Conservation (phyloP, 2,888 invertebrate species). For the Acleris cristana region DNA sequence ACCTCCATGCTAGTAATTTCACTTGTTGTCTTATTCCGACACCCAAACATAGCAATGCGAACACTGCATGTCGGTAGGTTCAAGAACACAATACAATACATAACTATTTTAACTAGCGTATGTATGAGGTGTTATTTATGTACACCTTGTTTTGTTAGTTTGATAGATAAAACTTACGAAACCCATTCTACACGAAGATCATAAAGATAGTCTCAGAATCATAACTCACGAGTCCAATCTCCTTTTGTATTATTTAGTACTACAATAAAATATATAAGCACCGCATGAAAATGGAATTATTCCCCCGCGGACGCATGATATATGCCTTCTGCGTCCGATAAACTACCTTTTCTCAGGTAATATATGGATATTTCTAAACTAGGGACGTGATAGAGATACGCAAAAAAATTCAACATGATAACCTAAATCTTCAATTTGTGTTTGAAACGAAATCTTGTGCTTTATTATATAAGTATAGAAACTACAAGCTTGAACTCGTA, state of each 20-base stretch:
- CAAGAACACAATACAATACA: too few species aligned
- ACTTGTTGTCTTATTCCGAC: too few species aligned
- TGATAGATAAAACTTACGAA: neutral
- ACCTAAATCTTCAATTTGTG: neutral
- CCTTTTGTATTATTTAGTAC: constrained; percentile 13
- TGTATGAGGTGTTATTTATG: too few species aligned
- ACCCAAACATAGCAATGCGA: too few species aligned
- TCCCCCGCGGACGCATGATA: neutral
- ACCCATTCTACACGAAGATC: neutral
- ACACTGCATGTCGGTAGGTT: too few species aligned
- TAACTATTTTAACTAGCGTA: too few species aligned
- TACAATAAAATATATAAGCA: neutral
- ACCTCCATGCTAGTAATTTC: too few species aligned
- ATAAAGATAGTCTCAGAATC: neutral
- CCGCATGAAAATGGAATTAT: constrained; percentile 1
- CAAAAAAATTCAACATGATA: neutral
- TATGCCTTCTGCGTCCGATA: constrained; percentile 6
- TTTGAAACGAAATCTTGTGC: neutral
- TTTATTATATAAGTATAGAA: too few species aligned
- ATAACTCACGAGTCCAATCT: constrained; percentile 1
- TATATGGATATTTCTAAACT: neutral
- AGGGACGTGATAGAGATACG: neutral
- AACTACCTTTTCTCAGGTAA: constrained; percentile 1
- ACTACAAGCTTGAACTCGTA: too few species aligned
- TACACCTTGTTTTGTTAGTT: too few species aligned